Percentiles rank a stretch among this genome's conserved stretches.
Conservation (phyloP, 1,140 invertebrate species). For the Physella acuta region DNA sequence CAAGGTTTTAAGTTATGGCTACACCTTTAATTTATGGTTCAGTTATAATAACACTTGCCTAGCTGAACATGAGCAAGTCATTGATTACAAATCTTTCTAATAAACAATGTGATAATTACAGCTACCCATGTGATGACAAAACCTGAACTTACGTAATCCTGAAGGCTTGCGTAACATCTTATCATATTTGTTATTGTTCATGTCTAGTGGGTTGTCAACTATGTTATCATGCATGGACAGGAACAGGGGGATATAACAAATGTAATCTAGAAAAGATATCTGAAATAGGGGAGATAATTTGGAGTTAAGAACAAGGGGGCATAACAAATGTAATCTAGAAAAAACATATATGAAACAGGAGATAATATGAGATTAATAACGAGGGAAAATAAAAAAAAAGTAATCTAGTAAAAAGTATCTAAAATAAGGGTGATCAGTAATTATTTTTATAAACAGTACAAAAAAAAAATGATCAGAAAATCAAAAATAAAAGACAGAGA, state of each 20-base stretch:
- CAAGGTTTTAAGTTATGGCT: no score
- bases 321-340: conserved; percentile 57
- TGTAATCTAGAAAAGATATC: conserved; percentile 58
- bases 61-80: no score
- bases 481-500: no score
- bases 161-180: background rate
- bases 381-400: conserved; percentile 57
- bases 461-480: no score
- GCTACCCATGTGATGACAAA: background rate
- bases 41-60: no score
- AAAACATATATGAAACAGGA: conserved; percentile 50
- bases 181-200: conserved; percentile 50
- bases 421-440: no score
- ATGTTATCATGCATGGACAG: conserved; percentile 58
- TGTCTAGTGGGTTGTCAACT: conserved; percentile 54
- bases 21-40: no score
- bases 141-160: background rate
- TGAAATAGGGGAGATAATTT: conserved; percentile 30
- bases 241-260: conserved; percentile 58
- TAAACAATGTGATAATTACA: background rate
- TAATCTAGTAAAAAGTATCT: conserved; percentile 59
- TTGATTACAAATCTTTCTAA: background rate
- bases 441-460: no score
- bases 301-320: conserved; percentile 49
- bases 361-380: conserved; percentile 31